phyloP scores from a whole-genome alignment of 2,113 vertebrate species.

The Lutjanus erythropterus region DNA sequence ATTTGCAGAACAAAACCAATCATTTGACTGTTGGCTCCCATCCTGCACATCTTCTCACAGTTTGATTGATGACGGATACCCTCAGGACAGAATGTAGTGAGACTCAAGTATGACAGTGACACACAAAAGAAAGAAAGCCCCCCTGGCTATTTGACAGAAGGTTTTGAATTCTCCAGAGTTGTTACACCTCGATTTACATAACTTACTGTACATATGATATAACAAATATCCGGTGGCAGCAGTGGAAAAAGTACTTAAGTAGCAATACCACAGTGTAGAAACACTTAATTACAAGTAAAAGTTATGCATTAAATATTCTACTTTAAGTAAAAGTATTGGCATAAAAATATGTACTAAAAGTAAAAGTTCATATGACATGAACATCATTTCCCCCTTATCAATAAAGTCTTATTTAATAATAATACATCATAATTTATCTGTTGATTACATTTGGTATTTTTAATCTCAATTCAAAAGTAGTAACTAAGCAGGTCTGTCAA shows the following conservation, averaged over 20 bases:
- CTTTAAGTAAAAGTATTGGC: neutral
- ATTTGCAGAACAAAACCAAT: neutral
- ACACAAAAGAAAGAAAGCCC: neutral
- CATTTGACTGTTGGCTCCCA: slow-evolving; percentile 19
- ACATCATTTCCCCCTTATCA: too few relatives aligned
- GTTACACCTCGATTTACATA: neutral
- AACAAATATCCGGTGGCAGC: neutral
- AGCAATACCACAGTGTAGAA: neutral
- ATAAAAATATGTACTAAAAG: too few relatives aligned
- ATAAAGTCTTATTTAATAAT: neutral
- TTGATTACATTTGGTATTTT: neutral
- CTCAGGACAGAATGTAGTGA: neutral
- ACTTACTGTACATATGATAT: neutral
- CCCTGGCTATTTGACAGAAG: neutral
- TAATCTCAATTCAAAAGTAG: neutral
- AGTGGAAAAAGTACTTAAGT: neutral
- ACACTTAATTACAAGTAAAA: neutral
- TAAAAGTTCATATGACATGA: too few relatives aligned
- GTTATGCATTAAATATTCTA: too few relatives aligned
- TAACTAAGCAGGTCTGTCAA: too few relatives aligned
- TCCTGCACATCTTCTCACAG: neutral
- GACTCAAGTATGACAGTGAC: neutral
- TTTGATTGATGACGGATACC: neutral
- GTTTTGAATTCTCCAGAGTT: neutral
- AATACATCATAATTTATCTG: neutral